A percentile compares a stretch with the other conserved stretches of the same genome.
Conservation (phyloP, 1,140 invertebrate genomes). For the Hypothenemus hampei region DNA sequence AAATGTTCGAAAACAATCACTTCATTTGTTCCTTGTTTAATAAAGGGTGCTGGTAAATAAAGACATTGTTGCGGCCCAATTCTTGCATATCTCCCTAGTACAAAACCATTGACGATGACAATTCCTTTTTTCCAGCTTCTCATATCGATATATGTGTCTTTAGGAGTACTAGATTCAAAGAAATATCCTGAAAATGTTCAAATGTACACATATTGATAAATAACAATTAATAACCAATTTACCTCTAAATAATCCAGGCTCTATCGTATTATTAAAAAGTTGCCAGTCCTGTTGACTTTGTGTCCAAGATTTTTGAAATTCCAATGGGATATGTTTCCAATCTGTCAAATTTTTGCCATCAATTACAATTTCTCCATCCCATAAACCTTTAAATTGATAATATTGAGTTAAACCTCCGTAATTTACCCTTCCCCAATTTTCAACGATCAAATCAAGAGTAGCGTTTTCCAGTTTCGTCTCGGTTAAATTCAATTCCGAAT, state of each 20-base stretch:
- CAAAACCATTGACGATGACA: slow-evolving; percentile 61
- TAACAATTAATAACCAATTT: no score
- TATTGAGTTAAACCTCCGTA: slow-evolving; percentile 48
- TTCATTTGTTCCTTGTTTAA: slow-evolving; percentile 50
- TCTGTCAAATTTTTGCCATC: slow-evolving; percentile 44
- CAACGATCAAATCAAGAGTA: slow-evolving; percentile 54
- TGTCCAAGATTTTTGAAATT: slow-evolving; percentile 50
- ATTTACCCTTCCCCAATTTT: slow-evolving; percentile 57
- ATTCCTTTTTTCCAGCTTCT: slow-evolving; percentile 52
- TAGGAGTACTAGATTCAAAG: no score
- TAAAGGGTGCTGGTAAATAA: slow-evolving; percentile 55
- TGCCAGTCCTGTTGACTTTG: slow-evolving; percentile 25
- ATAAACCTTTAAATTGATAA: slow-evolving; percentile 49
- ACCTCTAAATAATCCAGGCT: slow-evolving; percentile 40
- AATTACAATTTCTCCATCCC: slow-evolving; percentile 44
- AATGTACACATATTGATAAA: no score
- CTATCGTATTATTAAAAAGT: slow-evolving; percentile 6
- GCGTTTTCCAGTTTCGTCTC: slow-evolving; percentile 29
- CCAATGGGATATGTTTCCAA: slow-evolving; percentile 52
- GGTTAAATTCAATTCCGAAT: slow-evolving; percentile 35
- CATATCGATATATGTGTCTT: slow-evolving; percentile 45
- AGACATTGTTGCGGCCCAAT: slow-evolving; percentile 56
- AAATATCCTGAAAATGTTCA: no score
- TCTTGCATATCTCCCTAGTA: slow-evolving; percentile 55
- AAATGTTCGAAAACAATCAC: slow-evolving; percentile 45